Conservation (phyloP, 2,888 invertebrate genomes). For the Amiota communis region DNA sequence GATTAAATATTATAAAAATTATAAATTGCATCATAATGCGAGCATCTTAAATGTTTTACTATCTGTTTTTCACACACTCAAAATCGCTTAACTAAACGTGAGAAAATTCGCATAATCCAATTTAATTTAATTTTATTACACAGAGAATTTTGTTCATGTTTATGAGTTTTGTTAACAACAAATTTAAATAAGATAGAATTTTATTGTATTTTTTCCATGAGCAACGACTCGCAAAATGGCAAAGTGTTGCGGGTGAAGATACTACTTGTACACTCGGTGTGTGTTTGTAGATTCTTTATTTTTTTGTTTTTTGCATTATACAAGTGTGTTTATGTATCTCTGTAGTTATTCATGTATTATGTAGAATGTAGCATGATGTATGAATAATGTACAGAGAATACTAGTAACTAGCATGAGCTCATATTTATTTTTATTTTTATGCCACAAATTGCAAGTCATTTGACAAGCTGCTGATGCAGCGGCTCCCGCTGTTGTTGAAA, state of each 20-base stretch:
- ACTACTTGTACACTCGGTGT: neutral
- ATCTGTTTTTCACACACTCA: neutral
- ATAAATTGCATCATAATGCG: too few relatives aligned
- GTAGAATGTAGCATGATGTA: too few relatives aligned
- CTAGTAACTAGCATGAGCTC: constrained; percentile 69
- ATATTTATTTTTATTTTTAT: constrained; percentile 69
- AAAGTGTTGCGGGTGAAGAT: constrained; percentile 39
- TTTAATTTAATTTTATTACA: constrained; percentile 16
- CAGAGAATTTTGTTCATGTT: neutral
- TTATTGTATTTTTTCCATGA: neutral
- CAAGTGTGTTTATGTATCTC: constrained; percentile 39
- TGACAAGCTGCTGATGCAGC: constrained; percentile 72
- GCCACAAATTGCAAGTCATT: constrained; percentile 70
- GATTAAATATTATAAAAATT: too few relatives aligned
- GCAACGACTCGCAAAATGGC: constrained; percentile 44
- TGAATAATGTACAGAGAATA: neutral
- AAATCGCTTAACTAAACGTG: constrained; percentile 3
- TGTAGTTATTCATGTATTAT: constrained; percentile 44
- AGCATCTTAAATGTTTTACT: too few relatives aligned
- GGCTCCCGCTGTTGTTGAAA: constrained; percentile 71
- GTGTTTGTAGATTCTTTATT: neutral
- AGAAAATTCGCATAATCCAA: neutral
- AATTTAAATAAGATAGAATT: too few relatives aligned
- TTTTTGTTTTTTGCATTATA: too few relatives aligned
- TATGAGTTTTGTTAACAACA: too few relatives aligned